Percentiles rank a stretch among this genome's conserved stretches.
phyloP scores from a whole-genome alignment of 2,888 invertebrate species.

The Augochlorella aurata region DNA sequence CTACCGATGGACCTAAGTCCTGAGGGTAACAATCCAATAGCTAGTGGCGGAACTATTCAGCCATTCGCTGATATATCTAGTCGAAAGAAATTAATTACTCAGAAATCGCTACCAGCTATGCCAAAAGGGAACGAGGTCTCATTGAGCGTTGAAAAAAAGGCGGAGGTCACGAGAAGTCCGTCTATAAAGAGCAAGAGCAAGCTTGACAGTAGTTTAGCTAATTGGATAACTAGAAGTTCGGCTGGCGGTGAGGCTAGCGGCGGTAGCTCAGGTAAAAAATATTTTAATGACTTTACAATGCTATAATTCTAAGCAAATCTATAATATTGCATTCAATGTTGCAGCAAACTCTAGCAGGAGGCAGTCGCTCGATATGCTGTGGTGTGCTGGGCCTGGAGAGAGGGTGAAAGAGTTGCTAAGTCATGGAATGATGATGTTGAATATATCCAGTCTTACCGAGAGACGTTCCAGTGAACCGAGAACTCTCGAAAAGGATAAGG shows the following conservation, averaged over 20 bases:
- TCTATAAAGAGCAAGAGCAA: conserved; percentile 79
- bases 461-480: conserved; percentile 88
- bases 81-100: conserved; percentile 79
- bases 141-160: conserved; percentile 73
- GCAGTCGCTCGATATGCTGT: conserved; percentile 89
- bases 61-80: conserved; percentile 67
- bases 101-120: conserved; percentile 83
- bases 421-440: conserved; percentile 89
- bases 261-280: conserved; percentile 79
- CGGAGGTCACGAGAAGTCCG: conserved; percentile 80
- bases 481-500: conserved; percentile 82
- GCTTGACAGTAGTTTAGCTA: conserved; percentile 83
- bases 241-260: conserved; percentile 81
- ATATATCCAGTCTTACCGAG: conserved; percentile 88
- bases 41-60: conserved; percentile 50
- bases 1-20: conserved; percentile 78
- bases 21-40: conserved; percentile 73
- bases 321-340: conserved; percentile 23
- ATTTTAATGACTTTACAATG: background rate
- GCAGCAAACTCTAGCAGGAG: conserved; percentile 83
- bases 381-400: conserved; percentile 89
- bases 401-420: conserved; percentile 91
- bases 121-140: conserved; percentile 74
- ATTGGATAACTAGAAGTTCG: conserved; percentile 84
- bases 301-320: background rate